phyloP scores from a whole-genome alignment of 1,140 invertebrate species.

The Periplaneta americana region DNA sequence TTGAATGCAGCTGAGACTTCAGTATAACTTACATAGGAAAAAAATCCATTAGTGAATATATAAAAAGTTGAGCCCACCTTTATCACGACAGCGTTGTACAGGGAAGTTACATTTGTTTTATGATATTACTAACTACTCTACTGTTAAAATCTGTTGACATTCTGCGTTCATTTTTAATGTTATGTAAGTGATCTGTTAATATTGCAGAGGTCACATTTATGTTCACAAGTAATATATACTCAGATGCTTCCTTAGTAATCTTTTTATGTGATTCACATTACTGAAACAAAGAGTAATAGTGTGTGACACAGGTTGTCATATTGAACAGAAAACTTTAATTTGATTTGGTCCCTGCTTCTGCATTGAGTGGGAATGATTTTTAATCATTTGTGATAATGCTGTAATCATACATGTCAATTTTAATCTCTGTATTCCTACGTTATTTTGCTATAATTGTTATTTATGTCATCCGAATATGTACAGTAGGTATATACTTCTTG shows the following conservation, averaged over 20 bases:
- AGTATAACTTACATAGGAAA: background rate
- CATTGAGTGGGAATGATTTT: background rate
- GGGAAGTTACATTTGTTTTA: background rate
- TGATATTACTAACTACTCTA: background rate
- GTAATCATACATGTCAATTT: background rate
- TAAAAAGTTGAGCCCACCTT: background rate
- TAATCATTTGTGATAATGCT: background rate
- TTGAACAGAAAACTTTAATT: background rate
- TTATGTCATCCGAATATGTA: background rate
- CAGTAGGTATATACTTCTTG: background rate
- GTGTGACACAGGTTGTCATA: background rate
- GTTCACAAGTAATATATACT: background rate
- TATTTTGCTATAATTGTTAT: background rate
- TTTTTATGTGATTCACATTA: background rate
- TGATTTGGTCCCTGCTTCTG: background rate
- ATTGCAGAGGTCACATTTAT: background rate
- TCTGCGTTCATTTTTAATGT: background rate
- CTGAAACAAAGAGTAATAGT: background rate
- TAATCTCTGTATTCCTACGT: background rate
- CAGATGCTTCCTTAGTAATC: background rate
- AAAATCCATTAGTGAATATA: background rate
- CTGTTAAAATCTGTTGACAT: background rate
- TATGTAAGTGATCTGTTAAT: background rate
- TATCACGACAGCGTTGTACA: background rate
- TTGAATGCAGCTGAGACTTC: slow-evolving; percentile 12